Evolutionary conservation across 2,888 invertebrate species (phyloP).

Genomic region (Eristalinus aeneus): DNA sequence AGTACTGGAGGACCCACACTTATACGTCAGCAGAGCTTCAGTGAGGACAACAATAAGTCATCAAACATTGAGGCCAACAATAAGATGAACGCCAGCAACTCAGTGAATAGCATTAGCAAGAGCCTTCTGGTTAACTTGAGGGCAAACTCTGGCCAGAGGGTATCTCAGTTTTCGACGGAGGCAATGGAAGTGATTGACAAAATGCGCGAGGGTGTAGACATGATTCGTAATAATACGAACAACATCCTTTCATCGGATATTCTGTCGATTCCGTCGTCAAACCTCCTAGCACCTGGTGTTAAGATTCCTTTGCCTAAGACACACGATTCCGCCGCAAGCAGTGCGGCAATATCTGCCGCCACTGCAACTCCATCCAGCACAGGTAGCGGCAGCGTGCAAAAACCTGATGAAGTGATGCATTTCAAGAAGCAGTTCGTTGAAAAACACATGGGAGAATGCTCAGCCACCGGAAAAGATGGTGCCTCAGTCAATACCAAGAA

Average conservation of each 20-base stretch:
- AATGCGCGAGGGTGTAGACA: slow-evolving; percentile 86
- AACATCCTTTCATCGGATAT: slow-evolving; percentile 88
- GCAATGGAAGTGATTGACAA: slow-evolving; percentile 85
- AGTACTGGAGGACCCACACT: slow-evolving; percentile 74
- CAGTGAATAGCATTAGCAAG: slow-evolving; percentile 78
- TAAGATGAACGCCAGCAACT: slow-evolving; percentile 80
- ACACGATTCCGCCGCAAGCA: slow-evolving; percentile 62
- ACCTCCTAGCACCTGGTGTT: slow-evolving; percentile 79
- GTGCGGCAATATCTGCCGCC: slow-evolving; percentile 43
- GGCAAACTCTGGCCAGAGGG: slow-evolving; percentile 73
- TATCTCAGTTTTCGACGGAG: slow-evolving; percentile 81
- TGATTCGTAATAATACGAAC: slow-evolving; percentile 89
- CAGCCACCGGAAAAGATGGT: slow-evolving; percentile 60
- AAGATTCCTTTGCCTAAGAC: slow-evolving; percentile 81
- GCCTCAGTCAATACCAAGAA: slow-evolving; percentile 42
- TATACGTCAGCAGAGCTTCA: slow-evolving; percentile 77
- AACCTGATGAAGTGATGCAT: slow-evolving; percentile 62
- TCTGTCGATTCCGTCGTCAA: slow-evolving; percentile 82
- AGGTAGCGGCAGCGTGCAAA: slow-evolving; percentile 26
- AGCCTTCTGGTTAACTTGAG: slow-evolving; percentile 78
- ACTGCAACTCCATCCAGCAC: slow-evolving; percentile 42
- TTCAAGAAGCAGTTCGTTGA: slow-evolving; percentile 73
- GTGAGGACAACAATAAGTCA: slow-evolving; percentile 82
- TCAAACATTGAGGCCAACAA: slow-evolving; percentile 80
- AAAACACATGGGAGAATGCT: slow-evolving; percentile 73